Base-by-base conservation (phyloP, 2,113 vertebrate species). In the Numenius arquata region DNA sequence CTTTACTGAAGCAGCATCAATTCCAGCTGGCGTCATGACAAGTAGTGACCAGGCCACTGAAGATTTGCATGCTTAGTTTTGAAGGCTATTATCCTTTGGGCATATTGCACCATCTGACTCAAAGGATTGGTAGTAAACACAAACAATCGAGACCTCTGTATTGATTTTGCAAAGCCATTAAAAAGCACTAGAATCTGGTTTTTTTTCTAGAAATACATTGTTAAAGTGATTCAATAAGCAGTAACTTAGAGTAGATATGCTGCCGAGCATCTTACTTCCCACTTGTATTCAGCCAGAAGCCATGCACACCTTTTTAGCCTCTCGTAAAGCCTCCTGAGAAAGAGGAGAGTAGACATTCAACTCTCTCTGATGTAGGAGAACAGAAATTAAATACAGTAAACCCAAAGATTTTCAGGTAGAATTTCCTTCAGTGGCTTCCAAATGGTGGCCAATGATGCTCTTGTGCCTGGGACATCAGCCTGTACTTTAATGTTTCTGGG, bases 11-110 rank as follows among this genome's bases (percentile, higher is more conserved):
- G 67, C 58, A 96, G 68, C 45, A 95, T 4, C 95, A 96, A 83
- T 93, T 97, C 65, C 45, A 80, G 30, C 52, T 88, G 91, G 91
- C 97, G 74, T 82, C 87, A 94, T 93, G 89, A 97, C 50, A 97
- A 97, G 96, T 55, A 92, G 74, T 61, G 80, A 88, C 23, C 18
- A 63, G 85, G 74, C 32, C 92, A 79, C 75, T 88, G 74, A 91
- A 95, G 89, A 97, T 94, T 91, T 95, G 93, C 21, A 8, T 83
- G 72, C 50, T 95, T 95, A 67, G 45, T 97, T 98, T 97, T 96
- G 88, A 97, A 97, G 74, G 62, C 80, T 91, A 85, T 96, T 97
- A 93, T 97, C 67, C 55, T 93, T 93, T 88, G 92, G 83, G 77
- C 63, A 89, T 89, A 79, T 55, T 81, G 81, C 90, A 89, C 47